These are phyloP conservation scores for Poeciliopsis turrubarensis DNA, from an alignment of 2,113 vertebrate species.

Conservation along the genomic window DNA sequence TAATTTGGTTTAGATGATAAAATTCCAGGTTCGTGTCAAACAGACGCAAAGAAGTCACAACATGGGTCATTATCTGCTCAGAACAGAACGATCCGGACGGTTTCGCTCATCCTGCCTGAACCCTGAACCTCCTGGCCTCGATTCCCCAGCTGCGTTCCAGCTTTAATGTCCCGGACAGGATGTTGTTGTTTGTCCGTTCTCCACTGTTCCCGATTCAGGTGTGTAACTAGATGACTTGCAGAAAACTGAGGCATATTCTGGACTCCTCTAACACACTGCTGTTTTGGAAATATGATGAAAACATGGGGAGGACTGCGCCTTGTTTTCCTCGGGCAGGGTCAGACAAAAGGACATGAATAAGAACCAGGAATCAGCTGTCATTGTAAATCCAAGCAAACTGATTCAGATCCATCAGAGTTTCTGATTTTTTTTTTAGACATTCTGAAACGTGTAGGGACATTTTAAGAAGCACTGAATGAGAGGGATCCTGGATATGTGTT, in stretches of 20 bases:
- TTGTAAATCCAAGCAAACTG: background rate
- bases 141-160: slow-evolving; percentile 39
- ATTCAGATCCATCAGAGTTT: background rate
- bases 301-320: background rate
- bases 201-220: slow-evolving; percentile 13
- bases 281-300: slow-evolving; percentile 7
- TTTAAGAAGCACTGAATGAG: background rate
- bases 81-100: slow-evolving; percentile 26
- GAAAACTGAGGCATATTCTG: slow-evolving; percentile 24
- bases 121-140: slow-evolving; percentile 10
- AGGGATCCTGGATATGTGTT: background rate
- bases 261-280: background rate
- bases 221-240: slow-evolving; percentile 58
- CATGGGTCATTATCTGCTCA: slow-evolving; percentile 18
- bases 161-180: background rate
- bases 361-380: background rate
- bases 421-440: background rate
- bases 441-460: background rate
- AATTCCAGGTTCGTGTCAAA: slow-evolving; percentile 1
- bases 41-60: background rate
- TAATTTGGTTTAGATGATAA: background rate
- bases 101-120: background rate
- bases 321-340: slow-evolving; percentile 2
- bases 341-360: slow-evolving; percentile 1
- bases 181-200: slow-evolving; percentile 19